These are phyloP conservation scores for Acanthococcus lagerstroemiae DNA, from an alignment of 2,888 invertebrate genomes.

Conservation along the genomic window DNA sequence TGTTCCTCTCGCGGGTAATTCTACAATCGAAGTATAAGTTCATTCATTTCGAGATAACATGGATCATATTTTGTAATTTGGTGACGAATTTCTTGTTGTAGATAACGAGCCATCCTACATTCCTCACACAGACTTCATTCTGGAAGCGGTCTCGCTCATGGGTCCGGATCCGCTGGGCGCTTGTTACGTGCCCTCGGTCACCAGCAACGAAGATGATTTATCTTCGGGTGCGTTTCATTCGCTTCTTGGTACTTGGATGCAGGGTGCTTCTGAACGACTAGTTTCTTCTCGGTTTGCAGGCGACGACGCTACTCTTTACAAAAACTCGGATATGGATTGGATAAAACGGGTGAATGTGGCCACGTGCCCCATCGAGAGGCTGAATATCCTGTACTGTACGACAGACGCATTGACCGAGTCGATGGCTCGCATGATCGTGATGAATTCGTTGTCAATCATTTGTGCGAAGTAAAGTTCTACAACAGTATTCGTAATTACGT, in stretches of 20 bases:
- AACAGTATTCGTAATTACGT: no score
- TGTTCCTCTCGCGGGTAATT: neutral
- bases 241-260: neutral
- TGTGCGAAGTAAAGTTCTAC: slow-evolving; percentile 9
- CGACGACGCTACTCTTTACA: slow-evolving; percentile 1
- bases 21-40: no score
- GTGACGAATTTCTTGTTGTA: no score
- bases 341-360: neutral
- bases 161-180: slow-evolving; percentile 49
- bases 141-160: slow-evolving; percentile 45
- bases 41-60: no score
- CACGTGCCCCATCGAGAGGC: slow-evolving; percentile 10
- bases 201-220: slow-evolving; percentile 4
- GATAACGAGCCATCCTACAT: slow-evolving; percentile 18
- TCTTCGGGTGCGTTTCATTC: neutral
- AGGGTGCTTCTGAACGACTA: no score
- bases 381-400: slow-evolving; percentile 14
- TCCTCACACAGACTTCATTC: slow-evolving; percentile 37
- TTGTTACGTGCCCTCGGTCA: slow-evolving; percentile 43
- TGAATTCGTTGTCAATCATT: slow-evolving; percentile 20
- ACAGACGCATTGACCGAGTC: slow-evolving; percentile 12
- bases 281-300: neutral
- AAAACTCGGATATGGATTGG: slow-evolving; percentile 2
- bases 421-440: slow-evolving; percentile 24
- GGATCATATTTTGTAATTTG: no score